Base-by-base conservation (phyloP, 2,113 vertebrate species). In the Alectura lathami region DNA sequence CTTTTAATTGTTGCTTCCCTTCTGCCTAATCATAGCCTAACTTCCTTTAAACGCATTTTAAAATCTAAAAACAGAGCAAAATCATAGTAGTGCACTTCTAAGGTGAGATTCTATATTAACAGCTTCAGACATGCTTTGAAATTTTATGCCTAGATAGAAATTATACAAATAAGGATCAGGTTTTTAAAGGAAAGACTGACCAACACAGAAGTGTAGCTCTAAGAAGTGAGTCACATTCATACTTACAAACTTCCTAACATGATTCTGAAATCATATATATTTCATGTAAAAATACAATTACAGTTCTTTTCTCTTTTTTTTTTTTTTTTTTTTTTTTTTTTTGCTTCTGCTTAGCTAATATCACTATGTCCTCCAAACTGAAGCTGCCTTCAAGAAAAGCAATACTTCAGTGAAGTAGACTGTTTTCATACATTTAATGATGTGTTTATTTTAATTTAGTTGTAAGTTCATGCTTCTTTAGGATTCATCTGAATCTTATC, bases 361-460 rank as follows among this genome's bases (percentile, higher is more conserved):
- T 77, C 69, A n/a, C 10, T 54, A 11, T 83, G 21, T 77, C 59
- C 84, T 94, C 48, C 56, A 95, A 72, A 80, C n/a, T 34, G 43
- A 51, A 88, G 8, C 21, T 82, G 30, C 17, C 29, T 94, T 83
- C 20, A 30, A 80, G 54, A 80, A 85, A 84, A 91, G 17, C 24
- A 26, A 32, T 67, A 32, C 30, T 89, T 95, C 38, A 62, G 53
- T 91, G 66, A 93, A 91, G 59, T 27, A 79, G 17, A 36, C 67
- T 91, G 82, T 92, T 96, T 93, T 53, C 47, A 77, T 86, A 47
- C 23, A 89, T 93, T 70, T 86, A 81, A 93, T 94, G 83, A 59
- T 78, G 29, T 78, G 32, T 94, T 85, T 95, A 54, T 91, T 96
- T 91, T 96, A 93, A 93, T 91, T 91, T 94, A 82, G 27, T 86